Evolutionary conservation across 35 echinoderm and acorn worm genomes (phyloP), one percentile per base, ranked within the genome.

Genomic region (Anneissia japonica): DNA sequence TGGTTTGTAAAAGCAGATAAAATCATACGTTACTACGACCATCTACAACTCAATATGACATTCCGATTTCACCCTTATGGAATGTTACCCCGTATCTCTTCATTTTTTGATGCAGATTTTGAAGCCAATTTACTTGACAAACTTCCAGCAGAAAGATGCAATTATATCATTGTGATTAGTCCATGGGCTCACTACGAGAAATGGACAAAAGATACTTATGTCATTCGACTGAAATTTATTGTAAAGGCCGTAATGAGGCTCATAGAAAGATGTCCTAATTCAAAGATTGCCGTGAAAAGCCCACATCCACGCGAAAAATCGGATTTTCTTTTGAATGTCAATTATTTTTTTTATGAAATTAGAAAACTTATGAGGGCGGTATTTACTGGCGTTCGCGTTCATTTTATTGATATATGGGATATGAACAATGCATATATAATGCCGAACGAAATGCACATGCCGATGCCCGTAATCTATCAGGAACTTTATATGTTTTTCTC

Each of bases 361-460:
- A 87, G 80, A n/a, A 19, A 51, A 33, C 74, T 74, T 0, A 88
- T 88, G 84, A 46, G 79, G 39, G 31, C 55, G 33, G 46, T 79
- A 38, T 92, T 92, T 39, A 0, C 46, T 19, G 90, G 90, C 1
- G 64, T 38, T 23, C 80, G 86, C 46, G 90, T 80, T 6, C 73
- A 64, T 6, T 92, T 88, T 37, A 32, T 92, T 4, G 85, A 87
- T 55, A 41, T 88, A 7, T 92, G 90, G 90, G 90, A 92, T 72
- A 83, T 92, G 86, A 88, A 92, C 74, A 64, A 83, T 1, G 46
- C 86, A 0, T 88, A 92, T 45, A 85, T 76, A 0, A 41, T 77
- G 46, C 56, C n/a, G 14, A 92, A 82, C 82, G 43, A 84, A 43
- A 87, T 92, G 77, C 90, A 92, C 39, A 92, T 92, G 90, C 90